Evolutionary conservation across 2,797 vertebrate genomes (phyloP), one percentile per base, ranked within the genome.

Genomic region (Anguilla obscura): DNA sequence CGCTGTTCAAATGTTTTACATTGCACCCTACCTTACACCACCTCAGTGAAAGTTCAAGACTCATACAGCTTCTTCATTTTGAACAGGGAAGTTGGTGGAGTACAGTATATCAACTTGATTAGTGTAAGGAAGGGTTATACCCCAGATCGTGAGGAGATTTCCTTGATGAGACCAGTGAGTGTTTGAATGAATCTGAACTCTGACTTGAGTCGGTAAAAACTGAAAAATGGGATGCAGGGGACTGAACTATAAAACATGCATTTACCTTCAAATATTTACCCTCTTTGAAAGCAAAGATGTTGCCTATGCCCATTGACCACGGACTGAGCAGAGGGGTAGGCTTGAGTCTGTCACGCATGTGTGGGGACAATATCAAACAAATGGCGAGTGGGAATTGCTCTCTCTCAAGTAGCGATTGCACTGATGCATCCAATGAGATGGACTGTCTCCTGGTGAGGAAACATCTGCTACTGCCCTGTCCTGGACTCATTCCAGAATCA

Each of bases 341-440:
- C 36, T 76, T 40, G 33, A 76, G 2, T 21, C 69, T 40, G 33
- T 40, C 74, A 16, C 10, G 24, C 36, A 58, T 88, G 90, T 86
- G 88, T 91, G 88, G 87, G 90, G 90, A 92, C 89, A 88, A 86
- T 90, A 90, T 89, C 92, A 92, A 93, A 92, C 92, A 92, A 89
- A 93, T 88, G 84, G 87, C 89, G 91, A 91, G 71, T 92, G 89
- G 91, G 88, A 92, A 89, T 91, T 91, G 90, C 90, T 93, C 93
- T 92, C 92, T 94, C 93, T 92, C 92, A 92, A 91, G 91, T 93
- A 93, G 91, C 93, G 93, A 93, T 94, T 95, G 94, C 92, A 94
- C 91, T 89, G 92, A 94, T 93, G 91, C 92, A 92, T 90, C 88
- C 74, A 91, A 91, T 92, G 92, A 93, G 63, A 92, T 36, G n/a